Evolutionary conservation across 2,113 vertebrate species (phyloP).

Genomic region (Prunella himalayana): DNA sequence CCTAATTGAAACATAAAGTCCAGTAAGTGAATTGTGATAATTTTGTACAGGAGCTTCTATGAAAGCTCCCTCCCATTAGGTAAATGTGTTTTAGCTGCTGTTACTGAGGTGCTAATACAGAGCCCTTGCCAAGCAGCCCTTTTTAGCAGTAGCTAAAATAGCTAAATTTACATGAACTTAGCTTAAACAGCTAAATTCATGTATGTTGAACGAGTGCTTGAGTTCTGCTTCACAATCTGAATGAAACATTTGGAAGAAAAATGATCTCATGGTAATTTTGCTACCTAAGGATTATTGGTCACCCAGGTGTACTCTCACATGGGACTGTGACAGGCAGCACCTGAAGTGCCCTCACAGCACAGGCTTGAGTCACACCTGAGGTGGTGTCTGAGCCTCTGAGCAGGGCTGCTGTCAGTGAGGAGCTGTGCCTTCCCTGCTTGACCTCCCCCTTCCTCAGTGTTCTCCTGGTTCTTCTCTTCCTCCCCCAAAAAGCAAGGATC

Average conservation of each 20-base stretch:
- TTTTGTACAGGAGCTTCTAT: conserved; percentile 49
- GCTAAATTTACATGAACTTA: background rate
- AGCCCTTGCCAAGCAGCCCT: conserved; percentile 56
- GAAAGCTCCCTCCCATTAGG: conserved; percentile 56
- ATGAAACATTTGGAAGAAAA: background rate
- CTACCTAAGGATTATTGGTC: background rate
- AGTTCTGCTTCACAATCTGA: background rate
- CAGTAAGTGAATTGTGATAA: conserved; percentile 58
- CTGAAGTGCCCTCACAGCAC: fast-evolving
- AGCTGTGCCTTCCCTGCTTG: background rate
- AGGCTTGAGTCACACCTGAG: background rate
- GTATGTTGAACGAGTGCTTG: conserved; percentile 1
- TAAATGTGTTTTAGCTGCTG: conserved; percentile 64
- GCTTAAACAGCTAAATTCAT: background rate
- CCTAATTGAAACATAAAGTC: conserved; percentile 39
- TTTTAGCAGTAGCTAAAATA: conserved; percentile 36
- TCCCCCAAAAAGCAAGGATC: background rate
- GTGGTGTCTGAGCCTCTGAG: background rate
- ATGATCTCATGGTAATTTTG: background rate
- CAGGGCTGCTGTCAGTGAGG: background rate
- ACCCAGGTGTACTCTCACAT: background rate
- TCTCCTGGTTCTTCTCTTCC: background rate
- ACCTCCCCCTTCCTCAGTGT: background rate
- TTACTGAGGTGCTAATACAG: conserved; percentile 53
- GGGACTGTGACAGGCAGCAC: background rate